Percentiles rank a stretch among this genome's conserved stretches.
Conservation (phyloP, 2,888 invertebrate genomes). For the Siphlonurus alternatus region DNA sequence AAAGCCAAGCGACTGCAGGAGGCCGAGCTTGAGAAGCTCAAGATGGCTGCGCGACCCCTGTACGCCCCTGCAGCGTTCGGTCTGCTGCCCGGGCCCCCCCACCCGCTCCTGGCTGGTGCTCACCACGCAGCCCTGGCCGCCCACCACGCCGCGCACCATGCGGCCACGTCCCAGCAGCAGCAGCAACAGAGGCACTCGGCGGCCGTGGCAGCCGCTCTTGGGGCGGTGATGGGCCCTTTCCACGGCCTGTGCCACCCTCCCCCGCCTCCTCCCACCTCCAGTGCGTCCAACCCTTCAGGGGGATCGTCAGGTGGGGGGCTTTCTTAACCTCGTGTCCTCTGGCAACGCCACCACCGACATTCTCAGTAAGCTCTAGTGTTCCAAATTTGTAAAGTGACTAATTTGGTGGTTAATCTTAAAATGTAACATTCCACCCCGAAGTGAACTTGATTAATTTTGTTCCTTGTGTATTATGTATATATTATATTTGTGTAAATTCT, state of each 20-base stretch:
- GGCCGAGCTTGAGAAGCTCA: slow-evolving; percentile 83
- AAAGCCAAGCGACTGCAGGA: slow-evolving; percentile 95
- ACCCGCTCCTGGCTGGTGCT: slow-evolving; percentile 18
- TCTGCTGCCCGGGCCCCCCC: slow-evolving; percentile 19
- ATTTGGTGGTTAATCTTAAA: too few species aligned
- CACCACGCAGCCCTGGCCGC: slow-evolving; percentile 35
- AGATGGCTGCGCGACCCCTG: slow-evolving; percentile 36
- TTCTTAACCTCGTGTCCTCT: background rate
- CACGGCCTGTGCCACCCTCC: slow-evolving; percentile 7
- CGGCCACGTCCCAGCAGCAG: background rate
- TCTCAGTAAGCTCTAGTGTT: background rate
- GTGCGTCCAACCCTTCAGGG: background rate
- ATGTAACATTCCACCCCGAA: background rate
- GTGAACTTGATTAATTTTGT: background rate
- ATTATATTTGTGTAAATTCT: background rate
- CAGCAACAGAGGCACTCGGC: slow-evolving; percentile 5
- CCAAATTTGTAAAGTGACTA: background rate
- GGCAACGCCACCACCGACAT: background rate
- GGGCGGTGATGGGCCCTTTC: slow-evolving; percentile 3
- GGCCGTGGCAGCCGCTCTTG: background rate
- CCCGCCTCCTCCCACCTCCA: background rate
- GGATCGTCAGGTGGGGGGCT: background rate
- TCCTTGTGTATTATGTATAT: background rate
- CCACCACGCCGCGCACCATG: slow-evolving; percentile 25
- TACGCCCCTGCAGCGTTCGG: slow-evolving; percentile 21